These are phyloP conservation scores for Xyliphius kryptos DNA, from an alignment of 2,113 vertebrate genomes.

Conservation along the genomic window DNA sequence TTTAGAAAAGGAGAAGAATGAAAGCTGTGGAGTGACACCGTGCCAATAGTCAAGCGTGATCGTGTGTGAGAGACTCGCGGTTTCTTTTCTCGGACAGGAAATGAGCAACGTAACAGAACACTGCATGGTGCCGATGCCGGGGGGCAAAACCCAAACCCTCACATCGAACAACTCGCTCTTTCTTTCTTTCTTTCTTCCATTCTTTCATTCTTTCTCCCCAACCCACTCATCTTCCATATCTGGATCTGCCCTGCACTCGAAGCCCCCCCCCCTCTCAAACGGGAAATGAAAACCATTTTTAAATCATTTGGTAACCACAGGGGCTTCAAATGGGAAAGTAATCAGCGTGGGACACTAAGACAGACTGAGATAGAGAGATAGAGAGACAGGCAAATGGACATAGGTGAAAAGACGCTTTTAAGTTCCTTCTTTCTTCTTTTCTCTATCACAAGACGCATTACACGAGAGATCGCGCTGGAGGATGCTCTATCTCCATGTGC, in stretches of 20 bases:
- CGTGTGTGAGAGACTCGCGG: too few relatives aligned
- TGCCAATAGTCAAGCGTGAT: too few relatives aligned
- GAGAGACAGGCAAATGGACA: constrained; percentile 20
- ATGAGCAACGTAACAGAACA: constrained; percentile 41
- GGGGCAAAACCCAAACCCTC: constrained; percentile 35
- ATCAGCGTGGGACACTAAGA: constrained; percentile 44
- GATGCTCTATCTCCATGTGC: constrained; percentile 16
- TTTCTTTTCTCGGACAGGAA: constrained; percentile 33
- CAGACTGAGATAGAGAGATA: constrained; percentile 27
- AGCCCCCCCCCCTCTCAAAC: constrained; percentile 21
- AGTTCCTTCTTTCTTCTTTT: constrained; percentile 17
- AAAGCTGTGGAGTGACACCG: too few relatives aligned
- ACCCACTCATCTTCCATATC: constrained; percentile 24
- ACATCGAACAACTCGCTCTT: constrained; percentile 20
- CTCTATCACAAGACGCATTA: constrained; percentile 12
- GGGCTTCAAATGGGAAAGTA: constrained; percentile 44
- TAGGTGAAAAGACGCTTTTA: constrained; percentile 23
- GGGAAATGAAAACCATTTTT: constrained; percentile 49
- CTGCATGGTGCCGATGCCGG: constrained; percentile 34
- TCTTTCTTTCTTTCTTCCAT: constrained; percentile 18
- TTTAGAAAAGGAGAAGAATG: too few relatives aligned
- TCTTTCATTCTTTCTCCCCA: too few relatives aligned
- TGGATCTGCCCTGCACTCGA: constrained; percentile 14
- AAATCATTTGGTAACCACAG: constrained; percentile 48
- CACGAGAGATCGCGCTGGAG: constrained; percentile 16